These are phyloP conservation scores for Megaustenia siamemsis DNA, from an alignment of 2,888 invertebrate species.

Conservation along the genomic window DNA sequence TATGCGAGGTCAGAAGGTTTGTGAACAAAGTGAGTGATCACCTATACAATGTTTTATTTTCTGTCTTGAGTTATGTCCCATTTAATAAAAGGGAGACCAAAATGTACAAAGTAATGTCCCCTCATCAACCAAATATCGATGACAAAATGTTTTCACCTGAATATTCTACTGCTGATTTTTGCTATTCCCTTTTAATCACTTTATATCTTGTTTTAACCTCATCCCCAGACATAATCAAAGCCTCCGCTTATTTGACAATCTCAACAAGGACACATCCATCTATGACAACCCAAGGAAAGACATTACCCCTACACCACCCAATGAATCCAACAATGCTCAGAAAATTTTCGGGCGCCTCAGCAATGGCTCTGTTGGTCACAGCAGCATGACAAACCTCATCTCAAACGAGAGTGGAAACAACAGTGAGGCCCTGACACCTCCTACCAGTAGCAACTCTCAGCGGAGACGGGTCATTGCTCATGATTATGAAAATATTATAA, in stretches of 20 bases:
- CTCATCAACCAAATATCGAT: too few relatives aligned
- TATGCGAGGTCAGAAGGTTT: too few relatives aligned
- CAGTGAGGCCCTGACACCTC: neutral
- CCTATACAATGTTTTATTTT: too few relatives aligned
- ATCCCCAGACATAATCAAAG: neutral
- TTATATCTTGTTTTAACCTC: too few relatives aligned
- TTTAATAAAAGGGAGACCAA: too few relatives aligned
- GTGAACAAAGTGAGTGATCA: too few relatives aligned
- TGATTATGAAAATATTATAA: neutral
- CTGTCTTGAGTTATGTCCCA: too few relatives aligned
- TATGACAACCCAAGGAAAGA: slow-evolving; percentile 28
- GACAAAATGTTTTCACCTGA: too few relatives aligned
- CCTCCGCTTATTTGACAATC: neutral
- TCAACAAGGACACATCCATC: slow-evolving; percentile 36
- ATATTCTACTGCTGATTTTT: neutral
- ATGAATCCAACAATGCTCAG: neutral
- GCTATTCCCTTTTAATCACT: too few relatives aligned
- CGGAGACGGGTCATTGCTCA: neutral
- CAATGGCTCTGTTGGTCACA: slow-evolving; percentile 23
- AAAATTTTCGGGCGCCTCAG: neutral
- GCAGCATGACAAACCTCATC: neutral
- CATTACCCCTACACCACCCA: neutral
- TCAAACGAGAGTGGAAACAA: neutral
- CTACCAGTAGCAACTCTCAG: too few relatives aligned
- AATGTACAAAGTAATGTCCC: too few relatives aligned